These are phyloP conservation scores for Scomberomorus guttatus DNA, from an alignment of 2,797 vertebrate species.

Conservation along the genomic window DNA sequence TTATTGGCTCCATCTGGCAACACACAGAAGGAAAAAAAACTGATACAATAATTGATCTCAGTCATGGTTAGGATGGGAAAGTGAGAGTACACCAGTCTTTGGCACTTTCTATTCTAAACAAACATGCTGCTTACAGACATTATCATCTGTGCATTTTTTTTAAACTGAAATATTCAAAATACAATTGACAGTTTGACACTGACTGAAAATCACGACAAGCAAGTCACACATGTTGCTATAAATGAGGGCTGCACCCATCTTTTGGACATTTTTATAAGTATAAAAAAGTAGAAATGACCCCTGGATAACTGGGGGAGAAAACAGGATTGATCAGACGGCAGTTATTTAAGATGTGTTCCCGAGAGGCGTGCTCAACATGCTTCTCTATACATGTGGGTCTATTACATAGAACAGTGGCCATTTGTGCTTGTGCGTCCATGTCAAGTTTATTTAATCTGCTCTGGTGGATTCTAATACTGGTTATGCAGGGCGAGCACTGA, in stretches of 20 bases:
- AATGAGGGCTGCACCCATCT: slow-evolving; percentile 48
- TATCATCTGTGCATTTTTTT: slow-evolving; percentile 54
- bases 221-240: slow-evolving; percentile 61
- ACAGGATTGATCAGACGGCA: slow-evolving; percentile 47
- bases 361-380: slow-evolving; percentile 16
- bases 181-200: slow-evolving; percentile 60
- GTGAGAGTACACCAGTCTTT: slow-evolving; percentile 72
- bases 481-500: neutral
- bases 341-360: slow-evolving; percentile 45
- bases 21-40: slow-evolving; percentile 46
- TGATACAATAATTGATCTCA: slow-evolving; percentile 59
- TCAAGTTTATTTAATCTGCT: slow-evolving; percentile 39
- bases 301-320: slow-evolving; percentile 28
- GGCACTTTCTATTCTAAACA: slow-evolving; percentile 79
- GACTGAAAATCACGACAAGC: slow-evolving; percentile 67
- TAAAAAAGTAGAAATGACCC: slow-evolving; percentile 70
- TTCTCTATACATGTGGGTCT: slow-evolving; percentile 18
- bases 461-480: slow-evolving; percentile 18
- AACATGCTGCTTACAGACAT: slow-evolving; percentile 74
- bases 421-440: slow-evolving; percentile 55
- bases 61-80: slow-evolving; percentile 51
- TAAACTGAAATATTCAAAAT: slow-evolving; percentile 61
- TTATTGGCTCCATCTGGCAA: slow-evolving; percentile 69
- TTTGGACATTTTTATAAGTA: slow-evolving; percentile 51
- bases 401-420: slow-evolving; percentile 10